Evolutionary conservation across 2,888 invertebrate genomes (phyloP).

Genomic region (Gibbula magus): DNA sequence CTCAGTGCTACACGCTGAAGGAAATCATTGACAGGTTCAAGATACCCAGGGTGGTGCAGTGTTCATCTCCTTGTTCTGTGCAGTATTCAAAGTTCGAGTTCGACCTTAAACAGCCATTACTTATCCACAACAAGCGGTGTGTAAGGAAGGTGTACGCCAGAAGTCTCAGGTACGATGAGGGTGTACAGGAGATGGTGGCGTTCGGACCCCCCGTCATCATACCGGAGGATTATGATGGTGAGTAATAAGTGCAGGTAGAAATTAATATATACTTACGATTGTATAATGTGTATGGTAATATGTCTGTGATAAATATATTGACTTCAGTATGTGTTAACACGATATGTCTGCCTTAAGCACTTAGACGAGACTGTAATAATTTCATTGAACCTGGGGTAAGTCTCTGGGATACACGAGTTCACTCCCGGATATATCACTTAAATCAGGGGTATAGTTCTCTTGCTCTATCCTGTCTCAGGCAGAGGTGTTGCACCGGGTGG

Average conservation of each 20-base stretch:
- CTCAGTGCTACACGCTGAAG: conserved; percentile 52
- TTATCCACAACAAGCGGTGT: conserved; percentile 45
- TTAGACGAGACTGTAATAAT: too few species aligned
- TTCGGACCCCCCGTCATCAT: conserved; percentile 52
- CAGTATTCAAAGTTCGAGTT: conserved; percentile 51
- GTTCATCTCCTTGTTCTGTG: conserved; percentile 46
- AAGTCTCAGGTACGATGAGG: conserved; percentile 37
- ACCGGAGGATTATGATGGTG: conserved; percentile 55
- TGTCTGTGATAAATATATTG: too few species aligned
- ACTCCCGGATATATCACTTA: too few species aligned
- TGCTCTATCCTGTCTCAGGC: too few species aligned
- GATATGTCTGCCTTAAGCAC: too few species aligned
- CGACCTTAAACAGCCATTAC: conserved; percentile 52
- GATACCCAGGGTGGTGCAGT: conserved; percentile 55
- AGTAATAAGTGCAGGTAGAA: background rate
- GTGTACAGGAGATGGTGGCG: conserved; percentile 35
- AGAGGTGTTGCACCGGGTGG: too few species aligned
- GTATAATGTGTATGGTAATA: too few species aligned
- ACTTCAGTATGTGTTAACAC: too few species aligned
- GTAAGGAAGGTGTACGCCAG: conserved; percentile 49
- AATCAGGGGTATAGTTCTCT: too few species aligned
- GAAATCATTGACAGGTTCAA: conserved; percentile 51
- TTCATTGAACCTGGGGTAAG: too few species aligned
- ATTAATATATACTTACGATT: too few species aligned
- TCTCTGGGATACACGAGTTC: too few species aligned